Evolutionary conservation across 2,888 invertebrate species (phyloP).

Genomic region (Acrocyrtus sp.): DNA sequence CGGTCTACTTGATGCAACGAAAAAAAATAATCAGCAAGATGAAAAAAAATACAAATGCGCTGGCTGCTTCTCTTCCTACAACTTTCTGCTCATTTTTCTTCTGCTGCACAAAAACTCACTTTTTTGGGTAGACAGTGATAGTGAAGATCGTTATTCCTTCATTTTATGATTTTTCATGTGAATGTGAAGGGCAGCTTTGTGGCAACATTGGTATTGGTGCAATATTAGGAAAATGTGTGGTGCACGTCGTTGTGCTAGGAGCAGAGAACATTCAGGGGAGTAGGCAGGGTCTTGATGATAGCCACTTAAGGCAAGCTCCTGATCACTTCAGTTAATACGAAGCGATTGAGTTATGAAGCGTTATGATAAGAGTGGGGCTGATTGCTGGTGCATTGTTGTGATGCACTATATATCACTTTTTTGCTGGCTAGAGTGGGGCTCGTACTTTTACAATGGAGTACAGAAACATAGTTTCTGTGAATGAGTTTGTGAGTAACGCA

Average conservation of each 20-base stretch:
- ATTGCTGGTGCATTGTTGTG: not conserved
- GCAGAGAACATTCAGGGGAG: too few species aligned
- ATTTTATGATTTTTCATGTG: not conserved
- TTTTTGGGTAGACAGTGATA: not conserved
- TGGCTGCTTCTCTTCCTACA: not conserved
- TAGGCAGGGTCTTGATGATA: not conserved
- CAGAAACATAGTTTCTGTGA: conserved; percentile 4
- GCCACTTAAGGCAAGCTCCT: not conserved
- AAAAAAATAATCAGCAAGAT: not conserved
- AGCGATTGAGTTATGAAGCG: not conserved
- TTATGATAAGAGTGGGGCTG: not conserved
- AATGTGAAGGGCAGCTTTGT: conserved; percentile 3
- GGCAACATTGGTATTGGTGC: not conserved
- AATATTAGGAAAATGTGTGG: not conserved
- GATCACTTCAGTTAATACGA: not conserved
- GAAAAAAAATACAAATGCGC: conserved; percentile 2
- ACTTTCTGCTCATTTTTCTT: not conserved
- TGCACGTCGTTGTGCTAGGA: too few species aligned
- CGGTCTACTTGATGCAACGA: conserved; percentile 33
- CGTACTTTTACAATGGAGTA: not conserved
- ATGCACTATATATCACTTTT: not conserved
- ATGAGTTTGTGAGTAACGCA: conserved; percentile 43
- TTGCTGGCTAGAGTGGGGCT: not conserved
- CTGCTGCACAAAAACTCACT: too few species aligned
- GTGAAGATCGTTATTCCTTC: not conserved